Base-by-base conservation (phyloP, 2,888 invertebrate species). In the Eledone cirrhosa region DNA sequence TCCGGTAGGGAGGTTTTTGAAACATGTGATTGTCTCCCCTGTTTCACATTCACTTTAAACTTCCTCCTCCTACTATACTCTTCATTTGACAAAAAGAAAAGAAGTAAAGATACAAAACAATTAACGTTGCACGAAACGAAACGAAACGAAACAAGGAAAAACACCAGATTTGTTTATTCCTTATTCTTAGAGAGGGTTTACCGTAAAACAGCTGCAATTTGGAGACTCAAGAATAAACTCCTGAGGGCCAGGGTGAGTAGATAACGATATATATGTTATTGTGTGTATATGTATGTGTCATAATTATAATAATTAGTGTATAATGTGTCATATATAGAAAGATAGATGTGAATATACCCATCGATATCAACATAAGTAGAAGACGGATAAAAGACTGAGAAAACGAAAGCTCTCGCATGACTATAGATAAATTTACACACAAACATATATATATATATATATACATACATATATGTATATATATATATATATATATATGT, bases 161-260 rank as follows among this genome's bases (percentile, higher is more conserved):
- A 41, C 41, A 41, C 11, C 41, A 41, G 41, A 41, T 41, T 41
- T 41, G 41, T 41, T 41, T 41, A 41, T 41, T 41, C 41, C 41
- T 41, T 41, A 41, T 41, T 41, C 41, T 41, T 5, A 41, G 41
- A 41, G 41, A 41, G 82, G 80, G 78, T 59, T 80, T 78, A 75
- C 59, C 47, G 78, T 80, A 80, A 78, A 87, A 87, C 87, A 86
- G 86, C 86, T 86, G 88, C 84, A 86, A 88, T 88, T 88, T 88
- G 88, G 88, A 88, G 87, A 85, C 81, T 88, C 81, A 87, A 86
- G 87, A 88, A 87, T 84, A 88, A 87, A 83, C 87, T 88, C 88
- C 87, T 88, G 80, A 88, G 87, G 86, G 88, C 87, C 88, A 84
- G 88, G 88, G 88, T 88, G 86, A 86, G 88, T 80, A 31, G 76